Percentiles rank a stretch among this genome's conserved stretches.
Conservation (phyloP, 2,797 vertebrate species). For the Sebastes itinus region DNA sequence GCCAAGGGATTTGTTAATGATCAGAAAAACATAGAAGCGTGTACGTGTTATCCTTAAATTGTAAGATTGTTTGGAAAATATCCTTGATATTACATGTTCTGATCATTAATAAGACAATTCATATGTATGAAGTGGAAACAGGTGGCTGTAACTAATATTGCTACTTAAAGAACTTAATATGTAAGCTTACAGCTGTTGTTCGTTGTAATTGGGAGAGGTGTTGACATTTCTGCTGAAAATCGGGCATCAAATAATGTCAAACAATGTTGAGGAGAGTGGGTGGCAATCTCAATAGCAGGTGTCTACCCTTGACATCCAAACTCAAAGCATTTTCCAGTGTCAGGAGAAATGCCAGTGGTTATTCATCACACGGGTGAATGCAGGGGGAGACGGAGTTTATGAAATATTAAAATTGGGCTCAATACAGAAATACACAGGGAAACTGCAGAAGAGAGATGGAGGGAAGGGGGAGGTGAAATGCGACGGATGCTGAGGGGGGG, state of each 20-base stretch:
- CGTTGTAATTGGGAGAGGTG: neutral
- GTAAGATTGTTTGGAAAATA: neutral
- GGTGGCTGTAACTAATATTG: neutral
- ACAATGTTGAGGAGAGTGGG: neutral
- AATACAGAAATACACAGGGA: slow-evolving; percentile 37
- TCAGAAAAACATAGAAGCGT: neutral
- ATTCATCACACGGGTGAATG: slow-evolving; percentile 12
- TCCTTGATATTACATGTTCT: neutral
- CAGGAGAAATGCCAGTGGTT: slow-evolving; percentile 6
- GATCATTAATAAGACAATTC: neutral
- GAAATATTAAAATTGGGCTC: slow-evolving; percentile 70
- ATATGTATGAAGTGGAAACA: neutral
- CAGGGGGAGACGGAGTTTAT: slow-evolving; percentile 26
- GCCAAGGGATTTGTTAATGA: neutral
- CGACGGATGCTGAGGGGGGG: slow-evolving; percentile 55
- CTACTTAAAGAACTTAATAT: neutral
- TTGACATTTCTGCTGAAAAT: neutral
- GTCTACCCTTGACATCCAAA: neutral
- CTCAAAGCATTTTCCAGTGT: slow-evolving; percentile 2
- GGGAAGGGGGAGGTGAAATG: slow-evolving; percentile 57
- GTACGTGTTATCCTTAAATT: neutral
- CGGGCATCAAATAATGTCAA: neutral
- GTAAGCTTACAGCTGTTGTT: neutral
- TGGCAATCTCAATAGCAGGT: neutral
- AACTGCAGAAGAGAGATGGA: slow-evolving; percentile 31